Evolutionary conservation across 2,888 invertebrate species (phyloP).

Genomic region (Dasysyrphus albostriatus): DNA sequence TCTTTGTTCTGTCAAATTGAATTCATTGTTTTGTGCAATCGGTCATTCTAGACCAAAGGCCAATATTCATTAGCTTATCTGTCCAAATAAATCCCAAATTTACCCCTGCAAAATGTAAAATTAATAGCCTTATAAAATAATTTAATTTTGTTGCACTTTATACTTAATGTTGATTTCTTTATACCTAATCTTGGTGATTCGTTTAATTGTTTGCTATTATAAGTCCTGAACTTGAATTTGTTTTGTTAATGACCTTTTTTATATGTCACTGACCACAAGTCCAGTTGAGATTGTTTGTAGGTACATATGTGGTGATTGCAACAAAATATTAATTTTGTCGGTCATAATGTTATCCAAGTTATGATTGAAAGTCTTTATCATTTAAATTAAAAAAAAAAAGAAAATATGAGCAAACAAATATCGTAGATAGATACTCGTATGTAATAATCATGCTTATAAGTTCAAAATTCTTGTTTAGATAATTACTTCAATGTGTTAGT

Average conservation of each 20-base stretch:
- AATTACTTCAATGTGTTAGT: not conserved
- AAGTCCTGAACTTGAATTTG: not conserved
- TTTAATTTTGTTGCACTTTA: not conserved
- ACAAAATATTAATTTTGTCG: not conserved
- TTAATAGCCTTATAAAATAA: not conserved
- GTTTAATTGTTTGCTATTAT: slow-evolving; percentile 2
- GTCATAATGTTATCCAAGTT: slow-evolving; percentile 8
- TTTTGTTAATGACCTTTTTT: not conserved
- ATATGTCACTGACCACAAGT: not conserved
- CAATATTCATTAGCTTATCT: slow-evolving; percentile 9
- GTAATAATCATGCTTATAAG: not conserved
- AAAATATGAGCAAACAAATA: not conserved
- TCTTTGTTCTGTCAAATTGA: slow-evolving; percentile 11
- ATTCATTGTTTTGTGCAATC: not conserved
- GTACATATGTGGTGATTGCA: not conserved
- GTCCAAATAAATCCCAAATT: not conserved
- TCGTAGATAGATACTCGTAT: not conserved
- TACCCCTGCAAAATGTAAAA: not conserved
- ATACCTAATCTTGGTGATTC: not conserved
- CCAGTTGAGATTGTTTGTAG: not conserved
- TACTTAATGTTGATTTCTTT: not conserved
- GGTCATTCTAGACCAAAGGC: slow-evolving; percentile 4
- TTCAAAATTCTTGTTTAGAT: not conserved
- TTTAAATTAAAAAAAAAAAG: not conserved
- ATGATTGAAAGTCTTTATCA: not conserved